Base-by-base conservation (phyloP, 2,797 vertebrate genomes). In the Etheostoma nigrum region DNA sequence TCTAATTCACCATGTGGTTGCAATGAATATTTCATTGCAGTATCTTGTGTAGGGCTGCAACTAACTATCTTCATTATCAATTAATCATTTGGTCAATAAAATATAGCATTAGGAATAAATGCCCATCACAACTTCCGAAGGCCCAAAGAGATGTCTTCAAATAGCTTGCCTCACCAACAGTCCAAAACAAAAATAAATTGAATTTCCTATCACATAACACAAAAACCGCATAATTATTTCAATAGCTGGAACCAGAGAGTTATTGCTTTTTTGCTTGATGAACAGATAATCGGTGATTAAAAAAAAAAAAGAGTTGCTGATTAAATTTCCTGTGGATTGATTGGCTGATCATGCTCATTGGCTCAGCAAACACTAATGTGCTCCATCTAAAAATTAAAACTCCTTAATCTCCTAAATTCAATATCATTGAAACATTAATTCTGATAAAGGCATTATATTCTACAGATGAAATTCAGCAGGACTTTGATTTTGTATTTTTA, bases 401-500 rank as follows among this genome's bases (percentile, higher is more conserved):
- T 19, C 33, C 49, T 45, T 47, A 14, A 74, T 79, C 40, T 25
- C 19, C 42, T 44, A 44, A 42, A 27, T 10, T 42, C 13, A 6
- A 58, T 18, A 10, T 11, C 4, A 7, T 49, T 76, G 15, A 27
- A 5, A 7, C 15, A 18, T 62, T 52, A 48, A 23, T 64, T 73
- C 59, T 42, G 12, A 63, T 33, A 44, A n/a, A 71, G 49, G 5
- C n/a, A 18, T 13, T 67, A 23, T 62, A 8, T 12, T 51, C 47
- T 71, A n/a, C 36, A 66, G 25, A 52, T 79, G 58, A 68, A 65
- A 45, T 12, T 6, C 10, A 42, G 16, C 1, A 0, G 15, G 19
- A 51, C 40, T 65, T 76, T 68, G 10, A 16, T 68, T 53, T 78
- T 47, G 36, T 40, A 11, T 15, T 75, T 64, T 51, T 40, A 67